Evolutionary conservation across 1,140 invertebrate genomes (phyloP).

Genomic region (Danaus plexippus): DNA sequence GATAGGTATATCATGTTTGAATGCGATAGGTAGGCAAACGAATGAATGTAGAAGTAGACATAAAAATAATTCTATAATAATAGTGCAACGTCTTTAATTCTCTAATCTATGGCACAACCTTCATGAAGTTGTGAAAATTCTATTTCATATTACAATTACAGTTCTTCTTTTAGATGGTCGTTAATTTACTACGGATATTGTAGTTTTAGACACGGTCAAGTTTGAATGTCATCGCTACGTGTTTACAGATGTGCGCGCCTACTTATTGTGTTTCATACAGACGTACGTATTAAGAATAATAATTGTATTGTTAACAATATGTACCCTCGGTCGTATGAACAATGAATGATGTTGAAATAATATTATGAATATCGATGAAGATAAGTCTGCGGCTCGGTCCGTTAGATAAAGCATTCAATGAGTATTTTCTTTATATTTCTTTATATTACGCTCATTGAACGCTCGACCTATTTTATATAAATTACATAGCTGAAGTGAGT

Average conservation of each 20-base stretch:
- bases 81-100: slow-evolving; percentile 5
- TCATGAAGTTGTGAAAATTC: slow-evolving; percentile 43
- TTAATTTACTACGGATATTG: slow-evolving; percentile 44
- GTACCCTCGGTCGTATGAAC: too few relatives aligned
- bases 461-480: too few relatives aligned
- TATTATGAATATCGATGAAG: too few relatives aligned
- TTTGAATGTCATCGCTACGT: slow-evolving; percentile 52
- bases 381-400: too few relatives aligned
- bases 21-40: too few relatives aligned
- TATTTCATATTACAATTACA: slow-evolving; percentile 26
- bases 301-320: slow-evolving; percentile 26
- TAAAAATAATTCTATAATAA: neutral
- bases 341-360: too few relatives aligned
- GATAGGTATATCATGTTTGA: too few relatives aligned
- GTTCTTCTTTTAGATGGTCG: slow-evolving; percentile 26
- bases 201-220: slow-evolving; percentile 57
- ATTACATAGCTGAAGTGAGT: too few relatives aligned
- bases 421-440: too few relatives aligned
- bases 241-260: slow-evolving; percentile 24
- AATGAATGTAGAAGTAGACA: neutral
- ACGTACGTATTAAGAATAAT: slow-evolving; percentile 40
- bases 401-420: too few relatives aligned
- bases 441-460: too few relatives aligned
- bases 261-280: slow-evolving; percentile 31
- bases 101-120: slow-evolving; percentile 36